Evolutionary conservation across 2,113 vertebrate genomes (phyloP), one percentile per base, ranked within the genome.

Genomic region (Brienomyrus brachyistius): DNA sequence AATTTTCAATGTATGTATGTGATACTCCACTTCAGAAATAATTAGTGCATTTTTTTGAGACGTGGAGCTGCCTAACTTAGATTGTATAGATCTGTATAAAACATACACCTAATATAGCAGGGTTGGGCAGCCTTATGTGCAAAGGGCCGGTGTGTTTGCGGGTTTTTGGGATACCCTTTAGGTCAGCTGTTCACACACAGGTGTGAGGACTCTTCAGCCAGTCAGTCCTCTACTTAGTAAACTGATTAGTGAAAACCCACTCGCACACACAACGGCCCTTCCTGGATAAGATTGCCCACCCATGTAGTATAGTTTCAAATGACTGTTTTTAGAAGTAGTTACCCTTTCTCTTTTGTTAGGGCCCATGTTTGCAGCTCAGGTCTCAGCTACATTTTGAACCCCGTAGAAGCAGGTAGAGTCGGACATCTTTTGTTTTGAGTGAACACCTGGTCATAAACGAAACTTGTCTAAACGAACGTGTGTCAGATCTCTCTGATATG

Each of bases 401-500:
- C 3, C 11, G n/a, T 83, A 11, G 45, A 48, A 84, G 15, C 45
- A 84, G 23, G 21, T 84, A 8, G 19, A 40, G 45, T 47, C 21
- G 23, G 23, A 84, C 11, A 80, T 43, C 4, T 43, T 40, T 80
- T 40, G 11, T 43, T 43, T 80, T 80, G 17, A 19, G 40, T 17
- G 31, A 43, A 80, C 35, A 17, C 6, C 74, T 80, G 74, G 35
- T 43, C 17, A 43, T 80, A 19, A 43, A 80, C 15, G 35, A 7
- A 80, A 8, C 17, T 8, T 8, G 23, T 86, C 19, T 51, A 43
- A 90, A 85, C 45, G 27, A 23, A 90, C 62, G 9, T 86, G 47
- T 91, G 91, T 47, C 74, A 92, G 90, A 66, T 82, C 80, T 23
- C 4, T 6, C 86, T 88, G 95, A 92, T 94, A 97, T 97, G 96